Conservation (phyloP, 1,140 invertebrate species). For the Rhyzopertha dominica region DNA sequence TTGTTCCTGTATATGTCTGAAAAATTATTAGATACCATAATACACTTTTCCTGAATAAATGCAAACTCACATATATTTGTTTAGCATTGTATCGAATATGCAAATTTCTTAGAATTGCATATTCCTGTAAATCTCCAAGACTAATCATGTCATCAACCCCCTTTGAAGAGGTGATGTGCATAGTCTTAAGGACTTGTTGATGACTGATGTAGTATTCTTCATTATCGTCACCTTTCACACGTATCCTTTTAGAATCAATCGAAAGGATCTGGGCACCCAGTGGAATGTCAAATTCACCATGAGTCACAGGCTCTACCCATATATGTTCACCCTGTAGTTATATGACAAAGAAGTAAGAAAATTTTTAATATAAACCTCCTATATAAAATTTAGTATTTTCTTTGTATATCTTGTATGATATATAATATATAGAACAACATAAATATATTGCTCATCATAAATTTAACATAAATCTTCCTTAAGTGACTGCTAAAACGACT, state of each 20-base stretch:
- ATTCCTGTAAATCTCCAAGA: constrained; percentile 86
- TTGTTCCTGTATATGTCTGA: constrained; percentile 89
- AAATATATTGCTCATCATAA: no score
- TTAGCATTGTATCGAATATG: constrained; percentile 83
- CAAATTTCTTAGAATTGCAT: constrained; percentile 88
- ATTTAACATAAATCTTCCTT: no score
- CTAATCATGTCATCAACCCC: constrained; percentile 94
- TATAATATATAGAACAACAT: no score
- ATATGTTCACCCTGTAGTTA: constrained; percentile 77
- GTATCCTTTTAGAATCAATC: constrained; percentile 69
- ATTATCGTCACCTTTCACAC: constrained; percentile 74
- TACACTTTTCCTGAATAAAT: constrained; percentile 6
- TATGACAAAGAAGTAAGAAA: neutral
- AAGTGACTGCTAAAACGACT: no score
- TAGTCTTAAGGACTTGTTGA: constrained; percentile 65
- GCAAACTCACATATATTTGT: constrained; percentile 78
- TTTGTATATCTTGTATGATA: no score
- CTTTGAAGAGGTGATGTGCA: constrained; percentile 79
- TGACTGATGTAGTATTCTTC: constrained; percentile 55
- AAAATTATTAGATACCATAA: constrained; percentile 25
- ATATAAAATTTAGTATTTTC: no score
- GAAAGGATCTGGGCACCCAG: constrained; percentile 75
- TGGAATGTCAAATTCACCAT: constrained; percentile 75
- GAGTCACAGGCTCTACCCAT: constrained; percentile 72
- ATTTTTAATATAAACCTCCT: no score